Evolutionary conservation across 2,888 invertebrate species (phyloP).

Genomic region (Loripinus fragilis): DNA sequence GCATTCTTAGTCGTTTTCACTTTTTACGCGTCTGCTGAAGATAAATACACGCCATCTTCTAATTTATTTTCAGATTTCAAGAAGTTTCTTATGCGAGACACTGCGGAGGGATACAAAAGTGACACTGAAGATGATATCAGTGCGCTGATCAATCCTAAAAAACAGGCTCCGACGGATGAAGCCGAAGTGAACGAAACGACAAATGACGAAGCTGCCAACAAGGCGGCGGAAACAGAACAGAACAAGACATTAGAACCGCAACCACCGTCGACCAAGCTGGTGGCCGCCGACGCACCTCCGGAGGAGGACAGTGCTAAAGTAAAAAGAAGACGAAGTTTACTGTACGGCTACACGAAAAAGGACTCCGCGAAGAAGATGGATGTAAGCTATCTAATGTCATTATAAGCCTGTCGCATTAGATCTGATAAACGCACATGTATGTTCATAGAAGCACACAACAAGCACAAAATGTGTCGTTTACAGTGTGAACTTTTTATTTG

Average conservation of each 20-base stretch:
- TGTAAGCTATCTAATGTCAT: too few relatives aligned
- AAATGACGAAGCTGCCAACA: not conserved
- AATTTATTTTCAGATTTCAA: slow-evolving; percentile 58
- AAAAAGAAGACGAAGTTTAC: not conserved
- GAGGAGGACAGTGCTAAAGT: not conserved
- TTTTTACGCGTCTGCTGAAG: too few relatives aligned
- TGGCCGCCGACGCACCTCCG: not conserved
- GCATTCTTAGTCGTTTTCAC: too few relatives aligned
- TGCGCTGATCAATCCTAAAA: not conserved
- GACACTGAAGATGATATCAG: not conserved
- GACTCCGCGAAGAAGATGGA: too few relatives aligned
- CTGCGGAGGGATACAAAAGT: slow-evolving; percentile 21
- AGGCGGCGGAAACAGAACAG: not conserved
- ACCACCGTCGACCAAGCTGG: not conserved
- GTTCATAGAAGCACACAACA: too few relatives aligned
- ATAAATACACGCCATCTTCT: not conserved
- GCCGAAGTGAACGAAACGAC: not conserved
- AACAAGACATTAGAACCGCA: not conserved
- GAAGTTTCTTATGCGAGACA: slow-evolving; percentile 52
- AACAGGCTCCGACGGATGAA: not conserved
- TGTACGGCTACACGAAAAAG: slow-evolving; percentile 11
- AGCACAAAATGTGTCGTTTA: too few relatives aligned
- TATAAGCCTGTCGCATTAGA: too few relatives aligned
- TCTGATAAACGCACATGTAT: too few relatives aligned
- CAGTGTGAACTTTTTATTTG: too few relatives aligned